A percentile compares a stretch with the other conserved stretches of the same genome.
phyloP scores from a whole-genome alignment of 1,140 invertebrate genomes.

The Cotesia glomerata region DNA sequence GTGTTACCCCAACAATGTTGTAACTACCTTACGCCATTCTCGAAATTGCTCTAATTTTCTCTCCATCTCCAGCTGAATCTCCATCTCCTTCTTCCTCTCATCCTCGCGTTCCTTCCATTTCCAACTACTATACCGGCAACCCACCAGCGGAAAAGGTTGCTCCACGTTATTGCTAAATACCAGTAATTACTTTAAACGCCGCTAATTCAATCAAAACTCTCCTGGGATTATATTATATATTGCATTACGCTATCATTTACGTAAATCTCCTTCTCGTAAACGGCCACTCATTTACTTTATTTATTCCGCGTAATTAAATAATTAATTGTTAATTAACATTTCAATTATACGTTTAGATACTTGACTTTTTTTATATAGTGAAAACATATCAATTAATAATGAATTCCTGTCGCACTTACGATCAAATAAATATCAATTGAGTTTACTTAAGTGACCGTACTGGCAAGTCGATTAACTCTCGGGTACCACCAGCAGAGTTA shows the following conservation, averaged over 20 bases:
- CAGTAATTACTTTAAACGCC: slow-evolving; percentile 27
- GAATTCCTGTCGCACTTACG: neutral
- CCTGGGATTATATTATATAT: slow-evolving; percentile 12
- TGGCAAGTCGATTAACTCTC: slow-evolving; percentile 12
- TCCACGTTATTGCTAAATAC: slow-evolving; percentile 28
- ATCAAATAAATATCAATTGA: neutral
- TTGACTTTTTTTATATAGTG: no score
- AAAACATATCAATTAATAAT: neutral
- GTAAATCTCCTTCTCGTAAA: neutral
- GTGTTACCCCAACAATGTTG: slow-evolving; percentile 44
- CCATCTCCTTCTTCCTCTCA: slow-evolving; percentile 1
- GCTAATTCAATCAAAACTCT: slow-evolving; percentile 28
- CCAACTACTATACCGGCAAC: slow-evolving; percentile 5
- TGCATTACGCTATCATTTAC: neutral
- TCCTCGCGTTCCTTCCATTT: neutral
- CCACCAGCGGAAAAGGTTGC: slow-evolving; percentile 12
- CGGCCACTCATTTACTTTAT: no score
- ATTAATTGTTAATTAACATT: no score
- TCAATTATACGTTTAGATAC: no score
- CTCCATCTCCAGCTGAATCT: neutral
- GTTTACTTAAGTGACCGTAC: neutral
- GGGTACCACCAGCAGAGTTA: neutral
- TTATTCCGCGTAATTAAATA: no score
- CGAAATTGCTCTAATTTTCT: slow-evolving; percentile 44
- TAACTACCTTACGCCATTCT: slow-evolving; percentile 45